Conservation (phyloP, 2,113 vertebrate genomes). For the Thamnaconus septentrionalis region DNA sequence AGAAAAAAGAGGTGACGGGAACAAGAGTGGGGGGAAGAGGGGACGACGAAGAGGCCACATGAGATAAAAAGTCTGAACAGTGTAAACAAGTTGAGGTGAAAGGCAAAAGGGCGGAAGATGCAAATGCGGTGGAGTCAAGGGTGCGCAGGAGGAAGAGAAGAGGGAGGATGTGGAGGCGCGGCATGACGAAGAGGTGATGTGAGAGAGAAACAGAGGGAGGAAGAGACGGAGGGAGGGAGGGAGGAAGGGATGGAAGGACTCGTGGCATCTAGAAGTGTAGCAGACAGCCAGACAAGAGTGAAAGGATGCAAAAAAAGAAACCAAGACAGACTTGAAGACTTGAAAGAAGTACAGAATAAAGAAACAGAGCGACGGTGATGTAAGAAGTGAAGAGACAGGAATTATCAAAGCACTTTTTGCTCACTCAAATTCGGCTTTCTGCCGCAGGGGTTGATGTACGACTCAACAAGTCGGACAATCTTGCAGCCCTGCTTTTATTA, state of each 20-base stretch:
- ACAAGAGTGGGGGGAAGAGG: background rate
- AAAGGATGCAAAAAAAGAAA: slow-evolving; percentile 12
- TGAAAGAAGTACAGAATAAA: background rate
- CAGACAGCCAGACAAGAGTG: slow-evolving; percentile 4
- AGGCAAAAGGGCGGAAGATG: slow-evolving; percentile 31
- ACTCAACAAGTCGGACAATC: no score
- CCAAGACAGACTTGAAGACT: background rate
- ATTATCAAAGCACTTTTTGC: no score
- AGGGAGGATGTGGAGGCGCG: background rate
- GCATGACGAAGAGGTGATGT: slow-evolving; percentile 35
- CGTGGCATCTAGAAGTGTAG: background rate
- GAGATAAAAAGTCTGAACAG: slow-evolving; percentile 1
- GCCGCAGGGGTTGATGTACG: no score
- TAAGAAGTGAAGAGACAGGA: background rate
- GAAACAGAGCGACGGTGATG: slow-evolving; percentile 1
- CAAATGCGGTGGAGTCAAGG: slow-evolving; percentile 32
- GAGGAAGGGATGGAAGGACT: slow-evolving; percentile 19
- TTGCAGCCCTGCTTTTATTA: no score
- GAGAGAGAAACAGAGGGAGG: background rate
- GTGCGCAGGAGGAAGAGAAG: background rate
- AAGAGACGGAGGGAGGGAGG: background rate
- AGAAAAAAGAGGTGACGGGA: no score
- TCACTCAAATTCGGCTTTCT: no score
- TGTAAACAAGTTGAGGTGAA: slow-evolving; percentile 40
- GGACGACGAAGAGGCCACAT: background rate